Conservation (phyloP, 2,113 vertebrate genomes). For the Nycticorax nycticorax region DNA sequence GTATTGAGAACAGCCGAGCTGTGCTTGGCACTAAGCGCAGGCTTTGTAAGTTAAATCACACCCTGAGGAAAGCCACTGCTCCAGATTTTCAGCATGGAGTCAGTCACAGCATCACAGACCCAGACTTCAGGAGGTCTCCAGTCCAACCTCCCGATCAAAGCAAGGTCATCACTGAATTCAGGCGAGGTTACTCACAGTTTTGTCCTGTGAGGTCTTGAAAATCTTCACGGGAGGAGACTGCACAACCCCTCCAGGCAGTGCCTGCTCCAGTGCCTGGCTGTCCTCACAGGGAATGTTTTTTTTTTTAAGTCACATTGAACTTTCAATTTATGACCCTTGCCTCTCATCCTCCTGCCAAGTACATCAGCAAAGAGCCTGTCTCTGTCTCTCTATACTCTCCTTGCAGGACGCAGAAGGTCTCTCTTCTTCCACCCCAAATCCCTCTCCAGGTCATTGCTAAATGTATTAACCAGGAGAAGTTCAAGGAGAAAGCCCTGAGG, state of each 20-base stretch:
- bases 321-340: not conserved
- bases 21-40: not conserved
- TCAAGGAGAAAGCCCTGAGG: not conserved
- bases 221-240: not conserved
- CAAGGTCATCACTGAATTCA: not conserved
- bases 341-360: not conserved
- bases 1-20: accelerated
- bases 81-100: not conserved
- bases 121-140: not conserved
- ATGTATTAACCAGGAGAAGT: not conserved
- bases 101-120: not conserved
- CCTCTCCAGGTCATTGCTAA: not conserved
- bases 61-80: not conserved
- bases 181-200: not conserved
- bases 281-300: not conserved
- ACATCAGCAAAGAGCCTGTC: not conserved
- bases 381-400: not conserved
- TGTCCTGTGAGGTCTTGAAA: not conserved
- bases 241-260: not conserved
- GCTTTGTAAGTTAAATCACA: not conserved
- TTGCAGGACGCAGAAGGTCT: not conserved
- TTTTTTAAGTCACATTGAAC: not conserved
- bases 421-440: not conserved
- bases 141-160: not conserved
- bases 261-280: not conserved